phyloP scores from a whole-genome alignment of 2,888 invertebrate genomes.

The Apodemia zela region DNA sequence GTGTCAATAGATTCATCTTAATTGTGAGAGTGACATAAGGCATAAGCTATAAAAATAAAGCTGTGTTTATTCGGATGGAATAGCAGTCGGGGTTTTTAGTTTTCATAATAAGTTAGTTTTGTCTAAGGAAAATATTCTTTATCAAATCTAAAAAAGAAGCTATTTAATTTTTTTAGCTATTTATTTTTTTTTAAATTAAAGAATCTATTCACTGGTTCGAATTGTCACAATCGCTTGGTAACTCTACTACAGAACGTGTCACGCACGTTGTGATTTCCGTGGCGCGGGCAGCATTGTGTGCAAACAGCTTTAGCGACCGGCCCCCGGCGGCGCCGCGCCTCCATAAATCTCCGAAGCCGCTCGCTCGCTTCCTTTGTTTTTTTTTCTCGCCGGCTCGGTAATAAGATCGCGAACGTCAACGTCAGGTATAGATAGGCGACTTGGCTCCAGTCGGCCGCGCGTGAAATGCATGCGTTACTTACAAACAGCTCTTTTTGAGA shows the following conservation, averaged over 20 bases:
- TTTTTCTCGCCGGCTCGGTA: constrained; percentile 58
- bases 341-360: constrained; percentile 66
- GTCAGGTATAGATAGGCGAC: constrained; percentile 61
- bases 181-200: too few relatives aligned
- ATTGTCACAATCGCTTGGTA: background rate
- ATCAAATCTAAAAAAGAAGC: too few relatives aligned
- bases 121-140: too few relatives aligned
- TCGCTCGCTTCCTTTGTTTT: constrained; percentile 60
- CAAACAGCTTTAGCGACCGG: constrained; percentile 37
- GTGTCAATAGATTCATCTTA: too few relatives aligned
- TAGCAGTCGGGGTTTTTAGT: too few relatives aligned
- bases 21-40: too few relatives aligned
- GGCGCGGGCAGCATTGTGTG: constrained; percentile 28
- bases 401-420: constrained; percentile 72
- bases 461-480: constrained; percentile 34
- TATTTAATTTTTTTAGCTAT: too few relatives aligned
- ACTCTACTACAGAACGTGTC: background rate
- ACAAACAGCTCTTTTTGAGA: constrained; percentile 19
- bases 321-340: constrained; percentile 69
- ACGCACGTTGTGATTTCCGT: constrained; percentile 23
- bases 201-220: too few relatives aligned
- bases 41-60: too few relatives aligned
- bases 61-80: too few relatives aligned
- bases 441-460: constrained; percentile 35
- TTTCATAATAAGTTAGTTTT: too few relatives aligned